phyloP scores from a whole-genome alignment of 2,113 vertebrate genomes.

The Alethe castanea region DNA sequence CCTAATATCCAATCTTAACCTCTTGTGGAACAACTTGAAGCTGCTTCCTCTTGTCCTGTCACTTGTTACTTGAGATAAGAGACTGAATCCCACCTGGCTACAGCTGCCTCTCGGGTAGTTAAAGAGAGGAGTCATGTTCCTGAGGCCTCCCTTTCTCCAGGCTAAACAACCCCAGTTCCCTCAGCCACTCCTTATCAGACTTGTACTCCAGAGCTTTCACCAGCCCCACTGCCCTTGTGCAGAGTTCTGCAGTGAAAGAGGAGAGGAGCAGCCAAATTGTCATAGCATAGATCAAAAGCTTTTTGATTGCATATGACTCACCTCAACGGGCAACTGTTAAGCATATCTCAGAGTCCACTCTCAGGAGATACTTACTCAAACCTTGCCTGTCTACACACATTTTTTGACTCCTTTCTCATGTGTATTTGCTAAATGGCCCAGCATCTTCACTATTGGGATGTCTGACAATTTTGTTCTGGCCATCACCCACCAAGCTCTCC shows the following conservation, averaged over 20 bases:
- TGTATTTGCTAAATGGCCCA: not conserved
- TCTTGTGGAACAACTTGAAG: not conserved
- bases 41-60: not conserved
- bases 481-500: not conserved
- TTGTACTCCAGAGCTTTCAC: not conserved
- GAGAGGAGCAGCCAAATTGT: not conserved
- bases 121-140: not conserved
- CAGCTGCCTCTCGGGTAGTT: not conserved
- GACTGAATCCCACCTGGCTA: rapidly evolving
- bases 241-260: not conserved
- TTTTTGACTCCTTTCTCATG: not conserved
- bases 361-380: not conserved
- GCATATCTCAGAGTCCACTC: not conserved
- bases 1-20: not conserved
- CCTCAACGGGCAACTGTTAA: not conserved
- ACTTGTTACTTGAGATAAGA: not conserved
- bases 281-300: rapidly evolving
- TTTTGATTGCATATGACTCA: not conserved
- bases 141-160: not conserved
- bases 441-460: rapidly evolving
- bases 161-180: not conserved
- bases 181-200: not conserved
- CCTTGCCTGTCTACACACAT: not conserved
- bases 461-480: not conserved
- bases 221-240: not conserved